A percentile compares a stretch with the other conserved stretches of the same genome.
These are phyloP conservation scores for Myanophis thanlyinensis DNA, from an alignment of 2,113 vertebrate genomes.

Conservation along the genomic window DNA sequence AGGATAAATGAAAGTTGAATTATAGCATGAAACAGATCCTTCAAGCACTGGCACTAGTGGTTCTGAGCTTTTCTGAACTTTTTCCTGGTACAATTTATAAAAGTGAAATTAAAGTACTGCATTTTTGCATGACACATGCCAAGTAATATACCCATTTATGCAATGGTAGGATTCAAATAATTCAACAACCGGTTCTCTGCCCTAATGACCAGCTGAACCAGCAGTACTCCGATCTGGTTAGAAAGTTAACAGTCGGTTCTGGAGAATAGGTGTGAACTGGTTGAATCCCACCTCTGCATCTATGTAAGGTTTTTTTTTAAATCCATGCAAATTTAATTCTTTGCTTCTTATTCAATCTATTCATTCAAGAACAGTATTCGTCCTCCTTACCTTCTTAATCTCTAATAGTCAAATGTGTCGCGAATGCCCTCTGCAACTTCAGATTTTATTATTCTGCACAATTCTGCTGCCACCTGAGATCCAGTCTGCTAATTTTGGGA, in stretches of 20 bases:
- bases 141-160: not conserved
- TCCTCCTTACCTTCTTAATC: not conserved
- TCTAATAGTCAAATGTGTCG: not conserved
- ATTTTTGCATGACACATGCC: not conserved
- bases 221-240: no score
- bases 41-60: not conserved
- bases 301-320: not conserved
- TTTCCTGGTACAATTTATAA: not conserved
- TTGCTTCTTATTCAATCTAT: not conserved
- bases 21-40: not conserved
- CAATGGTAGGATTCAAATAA: no score
- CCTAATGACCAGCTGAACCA: no score
- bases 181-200: no score
- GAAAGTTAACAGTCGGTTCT: no score
- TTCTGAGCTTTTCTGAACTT: not conserved
- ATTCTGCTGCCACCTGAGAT: not conserved
- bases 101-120: not conserved
- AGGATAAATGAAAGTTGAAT: not conserved
- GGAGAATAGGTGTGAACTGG: no score
- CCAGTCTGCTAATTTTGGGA: not conserved
- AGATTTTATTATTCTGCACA: not conserved
- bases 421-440: not conserved
- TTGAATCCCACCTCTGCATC: no score
- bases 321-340: not conserved
- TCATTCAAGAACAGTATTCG: not conserved